Evolutionary conservation across 2,888 invertebrate genomes (phyloP).

Genomic region (Drosophila melanosoma): DNA sequence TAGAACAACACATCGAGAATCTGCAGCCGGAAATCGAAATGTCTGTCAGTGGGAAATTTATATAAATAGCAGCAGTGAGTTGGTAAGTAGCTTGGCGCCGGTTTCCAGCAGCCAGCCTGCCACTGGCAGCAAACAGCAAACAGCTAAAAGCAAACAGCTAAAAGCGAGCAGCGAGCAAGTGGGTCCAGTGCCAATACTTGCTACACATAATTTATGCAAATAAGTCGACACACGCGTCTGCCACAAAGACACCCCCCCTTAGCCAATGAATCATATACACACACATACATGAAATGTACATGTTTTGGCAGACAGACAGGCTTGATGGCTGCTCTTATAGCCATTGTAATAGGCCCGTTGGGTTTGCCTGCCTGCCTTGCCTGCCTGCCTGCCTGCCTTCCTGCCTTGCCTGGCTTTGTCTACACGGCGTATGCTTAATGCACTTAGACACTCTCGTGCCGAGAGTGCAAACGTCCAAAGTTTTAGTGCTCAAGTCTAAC

Average conservation of each 20-base stretch:
- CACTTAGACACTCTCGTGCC: constrained; percentile 51
- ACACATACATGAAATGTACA: constrained; percentile 24
- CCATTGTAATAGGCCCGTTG: constrained; percentile 67
- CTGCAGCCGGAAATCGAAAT: constrained; percentile 74
- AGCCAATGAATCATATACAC: constrained; percentile 14
- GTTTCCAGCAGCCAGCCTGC: constrained; percentile 8
- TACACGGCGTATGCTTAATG: constrained; percentile 68
- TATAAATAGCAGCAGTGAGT: constrained; percentile 48
- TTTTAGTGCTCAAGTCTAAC: constrained; percentile 61
- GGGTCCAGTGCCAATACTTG: constrained; percentile 11
- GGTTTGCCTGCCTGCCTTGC: constrained; percentile 30
- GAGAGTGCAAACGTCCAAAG: constrained; percentile 47
- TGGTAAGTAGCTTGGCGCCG: constrained; percentile 45
- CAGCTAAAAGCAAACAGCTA: background rate
- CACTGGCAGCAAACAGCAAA: background rate
- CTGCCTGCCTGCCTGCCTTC: constrained; percentile 20
- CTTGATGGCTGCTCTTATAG: constrained; percentile 56
- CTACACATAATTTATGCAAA: constrained; percentile 69
- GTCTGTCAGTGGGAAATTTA: constrained; percentile 72
- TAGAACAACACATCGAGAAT: constrained; percentile 47
- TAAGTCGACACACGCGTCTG: constrained; percentile 56
- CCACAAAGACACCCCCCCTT: constrained; percentile 6
- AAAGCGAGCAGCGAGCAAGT: background rate
- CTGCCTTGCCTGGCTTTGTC: constrained; percentile 7
- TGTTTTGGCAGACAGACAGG: constrained; percentile 57